Conservation (phyloP, 1,140 invertebrate genomes). For the Thaumatotibia leucotreta region DNA sequence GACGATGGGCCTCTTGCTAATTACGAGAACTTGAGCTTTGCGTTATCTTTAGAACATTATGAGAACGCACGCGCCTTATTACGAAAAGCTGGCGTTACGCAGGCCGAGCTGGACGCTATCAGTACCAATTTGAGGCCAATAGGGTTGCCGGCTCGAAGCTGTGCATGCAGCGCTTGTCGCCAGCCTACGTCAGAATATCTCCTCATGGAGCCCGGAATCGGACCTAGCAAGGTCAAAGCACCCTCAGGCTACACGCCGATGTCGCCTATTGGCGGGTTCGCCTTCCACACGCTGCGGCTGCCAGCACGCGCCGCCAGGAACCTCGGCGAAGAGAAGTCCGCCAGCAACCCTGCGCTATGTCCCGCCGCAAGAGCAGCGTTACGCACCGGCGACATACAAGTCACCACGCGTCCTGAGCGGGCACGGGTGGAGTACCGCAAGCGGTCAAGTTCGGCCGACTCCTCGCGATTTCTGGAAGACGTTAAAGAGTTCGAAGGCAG, state of each 20-base stretch:
- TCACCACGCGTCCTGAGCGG: slow-evolving; percentile 20
- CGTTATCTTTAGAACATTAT: slow-evolving; percentile 81
- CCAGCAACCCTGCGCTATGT: slow-evolving; percentile 82
- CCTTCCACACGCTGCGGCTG: slow-evolving; percentile 49
- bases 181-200: slow-evolving; percentile 78
- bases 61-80: slow-evolving; percentile 82
- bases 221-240: slow-evolving; percentile 37
- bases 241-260: slow-evolving; percentile 81
- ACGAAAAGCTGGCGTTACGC: slow-evolving; percentile 64
- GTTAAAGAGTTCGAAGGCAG: slow-evolving; percentile 73
- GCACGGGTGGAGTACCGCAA: slow-evolving; percentile 50
- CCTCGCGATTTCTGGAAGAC: slow-evolving; percentile 80
- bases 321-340: slow-evolving; percentile 76
- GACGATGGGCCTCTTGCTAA: slow-evolving; percentile 64
- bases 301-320: slow-evolving; percentile 46
- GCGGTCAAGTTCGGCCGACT: slow-evolving; percentile 85
- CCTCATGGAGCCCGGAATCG: slow-evolving; percentile 80
- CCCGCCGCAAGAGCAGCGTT: slow-evolving; percentile 41
- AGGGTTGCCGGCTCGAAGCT: slow-evolving; percentile 31
- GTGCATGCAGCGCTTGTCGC: slow-evolving; percentile 56
- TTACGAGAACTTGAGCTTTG: slow-evolving; percentile 84
- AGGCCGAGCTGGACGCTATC: slow-evolving; percentile 59
- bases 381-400: slow-evolving; percentile 5
- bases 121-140: slow-evolving; percentile 58
- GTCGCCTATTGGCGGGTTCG: slow-evolving; percentile 78